Evolutionary conservation across 2,888 invertebrate species (phyloP), one percentile per base, ranked within the genome.

Genomic region (Labia minor): DNA sequence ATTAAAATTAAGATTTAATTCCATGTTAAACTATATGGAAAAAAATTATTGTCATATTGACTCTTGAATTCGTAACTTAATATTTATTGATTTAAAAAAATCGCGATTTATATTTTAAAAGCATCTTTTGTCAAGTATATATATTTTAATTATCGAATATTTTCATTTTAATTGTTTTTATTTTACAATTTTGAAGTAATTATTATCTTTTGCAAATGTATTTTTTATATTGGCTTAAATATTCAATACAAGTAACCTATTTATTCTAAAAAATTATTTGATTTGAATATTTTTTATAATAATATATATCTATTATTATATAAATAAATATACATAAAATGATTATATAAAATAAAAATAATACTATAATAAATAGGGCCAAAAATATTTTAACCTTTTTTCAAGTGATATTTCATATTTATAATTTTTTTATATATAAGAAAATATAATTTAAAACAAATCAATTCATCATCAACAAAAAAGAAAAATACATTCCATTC

Each of bases 331-430:
- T 49, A 49, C 49, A 49, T 49, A 49, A 49, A 49, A 49, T 49
- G 2, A 49, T 49, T n/a, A 49, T 49, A 16, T 49, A 49, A 49
- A 26, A 26, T 26, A 26, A 26, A 26, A 26, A 26, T 26, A 26
- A 26, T 26, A 26, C 3, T 26, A 26, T 8, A 6, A 26, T 6
- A 49, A 49, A 49, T 49, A 49, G 49, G 49, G 49, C 49, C 49
- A 49, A 49, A 49, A 49, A 49, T 49, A 3, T 49, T 49, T 49
- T 8, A 49, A 4, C 16, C n/a, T 49, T 49, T 49, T 49, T 49
- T 49, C n/a, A 49, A 49, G 49, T 49, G 49, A 49, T 49, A 49
- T 49, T 49, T 49, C 49, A 49, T 49, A 49, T 49, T 49, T 49
- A 49, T 49, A 49, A 49, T 49, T 49, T 49, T n/a, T 49, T n/a